Evolutionary conservation across 64 coral and sea anemone genomes (phyloP).

Genomic region (Catalaphyllia jardinei): DNA sequence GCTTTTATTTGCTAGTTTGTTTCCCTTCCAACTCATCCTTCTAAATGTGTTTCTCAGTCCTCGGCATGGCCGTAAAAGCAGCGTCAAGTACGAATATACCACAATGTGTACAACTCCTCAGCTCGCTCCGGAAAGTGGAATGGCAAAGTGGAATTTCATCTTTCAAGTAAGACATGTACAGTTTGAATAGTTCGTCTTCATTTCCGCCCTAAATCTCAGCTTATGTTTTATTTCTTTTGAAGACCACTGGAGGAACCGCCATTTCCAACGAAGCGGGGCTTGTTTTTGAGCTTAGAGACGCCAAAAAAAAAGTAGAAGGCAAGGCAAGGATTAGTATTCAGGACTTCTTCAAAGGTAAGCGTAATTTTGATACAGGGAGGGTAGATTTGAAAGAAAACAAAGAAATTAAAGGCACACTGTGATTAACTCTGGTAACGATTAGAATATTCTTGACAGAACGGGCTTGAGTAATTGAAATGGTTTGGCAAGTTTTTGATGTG

Average conservation of each 20-base stretch:
- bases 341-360: slow-evolving; percentile 90
- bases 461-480: too few relatives aligned
- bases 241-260: slow-evolving; percentile 81
- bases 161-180: slow-evolving; percentile 67
- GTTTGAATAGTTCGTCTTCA: not conserved
- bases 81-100: slow-evolving; percentile 69
- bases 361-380: not conserved
- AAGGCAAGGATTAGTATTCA: slow-evolving; percentile 72
- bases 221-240: not conserved
- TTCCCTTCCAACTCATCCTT: too few relatives aligned
- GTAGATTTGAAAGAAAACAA: not conserved
- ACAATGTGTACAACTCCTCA: slow-evolving; percentile 77
- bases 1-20: not conserved
- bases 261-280: slow-evolving; percentile 82
- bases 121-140: slow-evolving; percentile 81
- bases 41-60: slow-evolving; percentile 38
- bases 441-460: too few relatives aligned
- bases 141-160: slow-evolving; percentile 92
- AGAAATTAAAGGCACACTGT: too few relatives aligned
- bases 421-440: not conserved
- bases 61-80: slow-evolving; percentile 82
- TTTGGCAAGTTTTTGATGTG: too few relatives aligned
- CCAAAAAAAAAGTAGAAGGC: slow-evolving; percentile 79
- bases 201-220: not conserved
- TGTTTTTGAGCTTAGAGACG: slow-evolving; percentile 82